Percentiles rank a stretch among this genome's conserved stretches.
phyloP scores from a whole-genome alignment of 2,888 invertebrate genomes.

The Drosophila paranaensis region DNA sequence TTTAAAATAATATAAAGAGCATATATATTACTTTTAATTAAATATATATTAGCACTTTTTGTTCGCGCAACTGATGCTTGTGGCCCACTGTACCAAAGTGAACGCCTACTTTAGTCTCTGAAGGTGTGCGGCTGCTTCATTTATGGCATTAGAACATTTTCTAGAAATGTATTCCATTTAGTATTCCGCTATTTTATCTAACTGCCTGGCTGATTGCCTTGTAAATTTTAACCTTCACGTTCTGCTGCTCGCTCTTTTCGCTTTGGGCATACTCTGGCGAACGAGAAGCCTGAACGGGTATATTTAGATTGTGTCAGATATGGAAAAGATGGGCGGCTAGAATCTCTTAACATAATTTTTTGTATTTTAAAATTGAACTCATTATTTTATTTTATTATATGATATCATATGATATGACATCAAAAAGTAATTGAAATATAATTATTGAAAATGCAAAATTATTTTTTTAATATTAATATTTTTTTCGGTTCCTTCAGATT shows the following conservation, averaged over 20 bases:
- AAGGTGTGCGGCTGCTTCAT: constrained; percentile 61
- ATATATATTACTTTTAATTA: not conserved
- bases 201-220: constrained; percentile 58
- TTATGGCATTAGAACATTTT: constrained; percentile 61
- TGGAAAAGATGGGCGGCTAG: too few relatives aligned
- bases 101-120: constrained; percentile 39
- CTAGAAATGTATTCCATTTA: constrained; percentile 52
- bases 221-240: constrained; percentile 72
- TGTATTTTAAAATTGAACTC: not conserved
- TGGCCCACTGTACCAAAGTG: constrained; percentile 58
- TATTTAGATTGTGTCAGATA: constrained; percentile 1
- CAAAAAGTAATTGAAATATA: not conserved
- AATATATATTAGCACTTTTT: not conserved
- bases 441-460: too few relatives aligned
- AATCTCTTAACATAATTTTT: not conserved
- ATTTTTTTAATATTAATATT: too few relatives aligned
- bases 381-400: not conserved
- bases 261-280: constrained; percentile 16
- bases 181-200: constrained; percentile 59
- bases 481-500: not conserved
- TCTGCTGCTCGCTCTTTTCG: constrained; percentile 42
- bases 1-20: not conserved
- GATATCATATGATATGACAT: not conserved
- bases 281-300: not conserved
- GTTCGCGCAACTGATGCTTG: constrained; percentile 14